Conservation (phyloP, 2,797 vertebrate genomes). For the Distichodus sexfasciatus region DNA sequence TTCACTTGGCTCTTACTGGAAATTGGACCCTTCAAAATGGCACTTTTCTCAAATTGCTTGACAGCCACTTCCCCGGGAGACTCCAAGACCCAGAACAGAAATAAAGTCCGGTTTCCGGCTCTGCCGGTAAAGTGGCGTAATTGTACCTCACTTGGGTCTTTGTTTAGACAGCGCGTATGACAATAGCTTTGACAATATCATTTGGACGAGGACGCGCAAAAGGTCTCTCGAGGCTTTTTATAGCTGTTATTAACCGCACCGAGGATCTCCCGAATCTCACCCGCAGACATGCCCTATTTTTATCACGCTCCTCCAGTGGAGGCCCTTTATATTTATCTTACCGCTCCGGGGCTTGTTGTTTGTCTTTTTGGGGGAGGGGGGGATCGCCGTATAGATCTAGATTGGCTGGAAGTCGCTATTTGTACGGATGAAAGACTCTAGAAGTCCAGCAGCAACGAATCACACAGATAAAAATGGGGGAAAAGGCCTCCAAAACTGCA, state of each 20-base stretch:
- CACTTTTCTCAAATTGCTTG: conserved; percentile 58
- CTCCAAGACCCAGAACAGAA: conserved; percentile 31
- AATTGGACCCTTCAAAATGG: conserved; percentile 59
- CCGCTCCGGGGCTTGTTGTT: background rate
- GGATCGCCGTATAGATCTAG: background rate
- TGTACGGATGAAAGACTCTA: background rate
- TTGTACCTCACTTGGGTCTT: conserved; percentile 2
- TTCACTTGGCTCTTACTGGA: conserved; percentile 54
- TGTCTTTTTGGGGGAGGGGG: too few species aligned
- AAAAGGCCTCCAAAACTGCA: background rate
- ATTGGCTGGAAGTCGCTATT: conserved; percentile 1
- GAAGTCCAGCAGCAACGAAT: background rate
- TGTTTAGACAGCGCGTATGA: conserved; percentile 28
- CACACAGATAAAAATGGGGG: background rate
- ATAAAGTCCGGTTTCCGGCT: conserved; percentile 13
- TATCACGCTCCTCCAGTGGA: background rate
- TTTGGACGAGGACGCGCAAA: background rate
- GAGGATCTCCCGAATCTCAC: conserved; percentile 27
- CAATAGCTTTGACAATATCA: conserved; percentile 23
- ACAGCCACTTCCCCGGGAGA: conserved; percentile 44
- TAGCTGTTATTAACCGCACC: conserved; percentile 22
- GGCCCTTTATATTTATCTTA: conserved; percentile 1
- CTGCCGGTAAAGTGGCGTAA: conserved; percentile 34
- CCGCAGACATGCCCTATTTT: conserved; percentile 23
- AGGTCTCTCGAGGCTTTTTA: conserved; percentile 18